Evolutionary conservation across 2,113 vertebrate species (phyloP), one percentile per base, ranked within the genome.

Genomic region (Phrynosoma blainvillii): DNA sequence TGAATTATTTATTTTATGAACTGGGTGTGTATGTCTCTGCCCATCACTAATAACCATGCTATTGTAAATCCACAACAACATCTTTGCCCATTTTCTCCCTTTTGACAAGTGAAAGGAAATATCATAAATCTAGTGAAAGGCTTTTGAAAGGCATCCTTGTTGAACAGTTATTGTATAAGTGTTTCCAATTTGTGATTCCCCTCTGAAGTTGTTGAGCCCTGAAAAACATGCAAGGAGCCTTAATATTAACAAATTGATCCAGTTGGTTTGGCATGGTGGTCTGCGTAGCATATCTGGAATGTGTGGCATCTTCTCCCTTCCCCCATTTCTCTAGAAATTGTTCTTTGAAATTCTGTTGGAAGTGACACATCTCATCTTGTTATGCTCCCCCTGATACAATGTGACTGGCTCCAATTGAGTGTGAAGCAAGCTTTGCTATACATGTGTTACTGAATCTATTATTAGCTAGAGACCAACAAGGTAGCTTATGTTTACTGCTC

Each of bases 361-460:
- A 91, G 82, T 90, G 0, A 86, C 85, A 90, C 47, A 82, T 89
- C 32, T 91, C 3, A 23, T 89, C 73, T 5, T 77, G 32, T 47
- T 90, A 1, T 74, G 5, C 47, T 92, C 20, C 30, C 20, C 23
- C 2, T 87, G 8, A 86, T 89, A 23, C 86, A 86, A 88, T 3
- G 77, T 93, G 84, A 88, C 56, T 92, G 80, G 89, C 36, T 94
- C 2, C 77, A 91, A n/a, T 0, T 93, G 87, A 92, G 23, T 84
- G 5, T 86, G 40, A 94, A 94, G 82, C 77, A 77, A 30, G 62
- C 82, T 89, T 36, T 92, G 32, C 85, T 84, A 74, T 62, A 54
- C 8, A n/a, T 0, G 0, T 52, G 1, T 79, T 85, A 16, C 74
- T 70, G 84, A 4, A 79, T 27, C 5, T n/a, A 32, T 62, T 87